Base-by-base conservation (phyloP, 2,113 vertebrate species). In the Anguilla rostrata region DNA sequence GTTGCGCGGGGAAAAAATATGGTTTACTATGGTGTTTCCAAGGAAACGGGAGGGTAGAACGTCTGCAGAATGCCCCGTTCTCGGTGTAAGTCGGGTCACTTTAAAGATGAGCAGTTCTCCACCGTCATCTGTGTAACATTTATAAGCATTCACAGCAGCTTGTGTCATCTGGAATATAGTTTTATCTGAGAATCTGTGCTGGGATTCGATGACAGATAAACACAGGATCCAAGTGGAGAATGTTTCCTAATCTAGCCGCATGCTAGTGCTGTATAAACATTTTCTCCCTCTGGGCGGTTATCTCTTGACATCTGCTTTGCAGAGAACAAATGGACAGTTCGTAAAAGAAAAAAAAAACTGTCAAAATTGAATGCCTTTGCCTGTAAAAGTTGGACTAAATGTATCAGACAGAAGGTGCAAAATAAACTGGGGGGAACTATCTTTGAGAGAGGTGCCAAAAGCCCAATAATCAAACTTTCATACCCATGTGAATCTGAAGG, bases 141-240 rank as follows among this genome's bases (percentile, higher is more conserved):
- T 87, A 87, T 85, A 92, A 87, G 86, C 88, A 53, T 85, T 80
- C 63, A 82, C 83, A 53, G 78, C 75, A 87, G 87, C 66, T 89
- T 90, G 20, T 86, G 86, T 88, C 82, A 83, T 82, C 87, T 91
- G 90, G 86, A 84, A 86, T 88, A 90, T 81, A 85, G 87, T 82
- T 86, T 90, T 92, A 91, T 92, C 92, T 89, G 84, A 84, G 80
- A 81, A 88, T 90, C 89, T 86, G 81, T 84, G 86, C 86, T 88
- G 87, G 39, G 78, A 81, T 90, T 91, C 57, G 39, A n/a, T 85
- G 46, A 2, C 66, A 81, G 60, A 91, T 91, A 91, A 92, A 92
- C 89, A 89, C 63, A 46, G 63, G 12, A 60, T 71, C 83, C 8
- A 82, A 83, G 46, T 81, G 49, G 4, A 6, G 41, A 22, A 16